These are phyloP conservation scores for Hermaeophaga mercurialis DNA, from an alignment of 2,888 invertebrate species.

Conservation along the genomic window DNA sequence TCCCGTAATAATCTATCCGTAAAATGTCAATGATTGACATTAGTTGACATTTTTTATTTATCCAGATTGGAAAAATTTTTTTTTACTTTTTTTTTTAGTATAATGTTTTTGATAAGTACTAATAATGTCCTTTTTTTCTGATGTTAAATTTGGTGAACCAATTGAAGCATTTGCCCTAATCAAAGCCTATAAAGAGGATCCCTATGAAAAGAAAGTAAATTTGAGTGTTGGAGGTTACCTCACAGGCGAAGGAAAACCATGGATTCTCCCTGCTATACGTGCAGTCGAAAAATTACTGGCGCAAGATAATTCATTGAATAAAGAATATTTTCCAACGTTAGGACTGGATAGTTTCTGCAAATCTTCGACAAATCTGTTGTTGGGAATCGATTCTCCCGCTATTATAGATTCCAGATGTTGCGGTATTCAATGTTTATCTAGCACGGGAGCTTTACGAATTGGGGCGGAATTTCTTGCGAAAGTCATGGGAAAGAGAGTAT, in stretches of 20 bases:
- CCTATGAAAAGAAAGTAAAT: conserved; percentile 83
- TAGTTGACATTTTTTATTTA: too few species aligned
- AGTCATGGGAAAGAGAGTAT: conserved; percentile 69
- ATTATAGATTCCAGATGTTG: conserved; percentile 71
- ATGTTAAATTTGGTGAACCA: conserved; percentile 78
- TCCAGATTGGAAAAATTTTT: too few species aligned
- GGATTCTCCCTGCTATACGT: conserved; percentile 94
- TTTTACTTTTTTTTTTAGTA: too few species aligned
- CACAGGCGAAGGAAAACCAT: conserved; percentile 90
- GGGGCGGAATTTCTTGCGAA: conserved; percentile 86
- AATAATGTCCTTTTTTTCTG: conserved; percentile 63
- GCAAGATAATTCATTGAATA: conserved; percentile 79
- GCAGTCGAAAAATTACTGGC: conserved; percentile 86
- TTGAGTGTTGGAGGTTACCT: conserved; percentile 94
- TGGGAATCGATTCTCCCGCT: conserved; percentile 78
- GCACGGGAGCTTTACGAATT: conserved; percentile 89
- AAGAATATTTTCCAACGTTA: conserved; percentile 95
- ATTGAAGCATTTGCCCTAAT: conserved; percentile 93
- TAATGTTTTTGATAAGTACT: too few species aligned
- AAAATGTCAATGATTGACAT: too few species aligned
- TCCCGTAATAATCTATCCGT: too few species aligned
- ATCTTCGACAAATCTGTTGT: conserved; percentile 81
- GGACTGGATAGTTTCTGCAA: conserved; percentile 79
- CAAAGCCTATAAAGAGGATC: conserved; percentile 75
- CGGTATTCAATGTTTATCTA: conserved; percentile 90